These are phyloP conservation scores for Schizopygopsis malacanthus DNA, from an alignment of 2,797 vertebrate species.

Conservation along the genomic window DNA sequence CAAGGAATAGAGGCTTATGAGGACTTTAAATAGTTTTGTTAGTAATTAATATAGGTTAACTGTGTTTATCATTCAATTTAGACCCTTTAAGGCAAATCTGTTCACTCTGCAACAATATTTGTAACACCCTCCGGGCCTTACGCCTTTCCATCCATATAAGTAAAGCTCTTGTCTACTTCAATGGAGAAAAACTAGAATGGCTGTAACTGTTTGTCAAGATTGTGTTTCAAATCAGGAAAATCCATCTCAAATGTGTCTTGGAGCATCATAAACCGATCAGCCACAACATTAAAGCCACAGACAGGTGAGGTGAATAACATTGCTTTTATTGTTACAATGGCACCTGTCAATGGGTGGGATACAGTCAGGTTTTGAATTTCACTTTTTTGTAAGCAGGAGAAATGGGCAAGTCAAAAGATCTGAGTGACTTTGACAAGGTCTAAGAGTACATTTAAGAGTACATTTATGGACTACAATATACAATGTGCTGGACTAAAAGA, in stretches of 20 bases:
- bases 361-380: neutral
- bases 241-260: neutral
- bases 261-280: neutral
- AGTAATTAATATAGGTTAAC: neutral
- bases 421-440: neutral
- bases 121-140: neutral
- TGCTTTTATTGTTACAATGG: neutral
- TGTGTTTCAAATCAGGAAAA: neutral
- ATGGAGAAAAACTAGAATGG: neutral
- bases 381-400: neutral
- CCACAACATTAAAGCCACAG: neutral
- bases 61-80: neutral
- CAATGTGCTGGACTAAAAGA: neutral
- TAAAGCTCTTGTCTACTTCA: neutral
- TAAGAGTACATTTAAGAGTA: neutral
- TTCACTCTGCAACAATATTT: neutral
- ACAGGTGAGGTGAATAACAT: neutral
- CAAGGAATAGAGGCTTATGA: neutral
- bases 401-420: neutral
- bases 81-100: slow-evolving; percentile 4
- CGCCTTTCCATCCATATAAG: neutral
- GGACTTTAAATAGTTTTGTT: neutral
- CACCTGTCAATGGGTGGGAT: neutral
- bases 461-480: neutral
- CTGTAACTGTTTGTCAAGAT: neutral